Evolutionary conservation across 2,797 vertebrate genomes (phyloP).

Genomic region (Hemitrygon akajei): DNA sequence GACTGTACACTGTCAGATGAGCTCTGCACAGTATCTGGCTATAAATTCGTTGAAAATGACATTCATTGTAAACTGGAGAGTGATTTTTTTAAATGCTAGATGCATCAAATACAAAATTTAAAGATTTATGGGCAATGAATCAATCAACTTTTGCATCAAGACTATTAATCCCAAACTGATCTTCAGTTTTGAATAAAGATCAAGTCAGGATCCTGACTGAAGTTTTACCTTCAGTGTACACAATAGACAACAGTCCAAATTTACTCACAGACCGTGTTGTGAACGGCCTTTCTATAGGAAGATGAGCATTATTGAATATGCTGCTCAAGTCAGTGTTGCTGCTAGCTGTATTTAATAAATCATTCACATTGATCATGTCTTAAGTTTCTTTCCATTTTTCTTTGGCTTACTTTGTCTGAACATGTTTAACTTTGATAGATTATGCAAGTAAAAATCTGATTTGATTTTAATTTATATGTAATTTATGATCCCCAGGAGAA

Average conservation of each 20-base stretch:
- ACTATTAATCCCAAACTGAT: background rate
- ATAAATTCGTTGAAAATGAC: background rate
- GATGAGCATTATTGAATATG: background rate
- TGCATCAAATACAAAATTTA: background rate
- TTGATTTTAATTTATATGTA: conserved; percentile 1
- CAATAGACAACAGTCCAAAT: background rate
- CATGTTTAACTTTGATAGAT: background rate
- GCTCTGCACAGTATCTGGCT: background rate
- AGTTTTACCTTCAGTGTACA: background rate
- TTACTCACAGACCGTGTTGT: background rate
- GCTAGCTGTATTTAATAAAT: background rate
- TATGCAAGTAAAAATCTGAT: background rate
- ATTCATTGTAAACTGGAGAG: background rate
- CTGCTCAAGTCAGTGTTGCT: background rate
- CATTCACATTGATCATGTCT: background rate
- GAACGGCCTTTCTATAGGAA: background rate
- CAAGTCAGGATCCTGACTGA: background rate
- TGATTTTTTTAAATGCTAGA: no score
- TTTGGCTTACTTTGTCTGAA: background rate
- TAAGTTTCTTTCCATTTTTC: background rate
- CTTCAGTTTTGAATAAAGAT: background rate
- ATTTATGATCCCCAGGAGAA: background rate
- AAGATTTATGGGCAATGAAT: background rate
- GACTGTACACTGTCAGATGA: background rate
- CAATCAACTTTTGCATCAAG: background rate